These are phyloP conservation scores for Drosophila picticornis DNA, from an alignment of 2,888 invertebrate genomes.

Conservation along the genomic window DNA sequence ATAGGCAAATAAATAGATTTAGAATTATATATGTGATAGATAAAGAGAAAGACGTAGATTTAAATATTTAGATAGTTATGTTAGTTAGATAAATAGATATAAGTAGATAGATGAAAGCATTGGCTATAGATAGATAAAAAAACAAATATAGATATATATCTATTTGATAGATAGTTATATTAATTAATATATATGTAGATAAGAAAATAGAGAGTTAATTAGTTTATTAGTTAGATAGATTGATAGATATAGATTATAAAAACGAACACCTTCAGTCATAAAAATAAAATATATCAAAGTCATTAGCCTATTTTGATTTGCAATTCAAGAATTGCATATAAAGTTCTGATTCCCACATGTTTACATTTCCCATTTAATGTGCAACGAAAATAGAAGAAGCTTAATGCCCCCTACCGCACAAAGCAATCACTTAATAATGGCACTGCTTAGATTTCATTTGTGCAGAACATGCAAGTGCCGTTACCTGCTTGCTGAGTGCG, in stretches of 20 bases:
- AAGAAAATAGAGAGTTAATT: neutral
- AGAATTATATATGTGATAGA: neutral
- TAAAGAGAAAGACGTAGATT: conserved; percentile 1
- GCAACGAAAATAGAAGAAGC: neutral
- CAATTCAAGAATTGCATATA: neutral
- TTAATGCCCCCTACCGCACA: neutral
- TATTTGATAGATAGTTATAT: neutral
- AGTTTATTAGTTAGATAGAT: neutral
- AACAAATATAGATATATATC: neutral
- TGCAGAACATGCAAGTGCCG: neutral
- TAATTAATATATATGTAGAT: neutral
- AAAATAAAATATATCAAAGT: neutral
- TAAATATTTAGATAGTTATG: neutral
- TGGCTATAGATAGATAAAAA: neutral
- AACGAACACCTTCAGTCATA: neutral
- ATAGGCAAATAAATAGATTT: neutral
- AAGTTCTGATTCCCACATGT: neutral
- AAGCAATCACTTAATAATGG: neutral
- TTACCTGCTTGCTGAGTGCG: neutral
- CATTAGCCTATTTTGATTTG: neutral
- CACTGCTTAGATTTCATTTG: neutral
- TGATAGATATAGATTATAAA: neutral
- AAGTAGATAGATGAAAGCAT: neutral
- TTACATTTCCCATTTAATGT: neutral
- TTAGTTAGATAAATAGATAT: neutral